Conservation (phyloP, 2,888 invertebrate genomes). For the Steinernema carpocapsae region DNA sequence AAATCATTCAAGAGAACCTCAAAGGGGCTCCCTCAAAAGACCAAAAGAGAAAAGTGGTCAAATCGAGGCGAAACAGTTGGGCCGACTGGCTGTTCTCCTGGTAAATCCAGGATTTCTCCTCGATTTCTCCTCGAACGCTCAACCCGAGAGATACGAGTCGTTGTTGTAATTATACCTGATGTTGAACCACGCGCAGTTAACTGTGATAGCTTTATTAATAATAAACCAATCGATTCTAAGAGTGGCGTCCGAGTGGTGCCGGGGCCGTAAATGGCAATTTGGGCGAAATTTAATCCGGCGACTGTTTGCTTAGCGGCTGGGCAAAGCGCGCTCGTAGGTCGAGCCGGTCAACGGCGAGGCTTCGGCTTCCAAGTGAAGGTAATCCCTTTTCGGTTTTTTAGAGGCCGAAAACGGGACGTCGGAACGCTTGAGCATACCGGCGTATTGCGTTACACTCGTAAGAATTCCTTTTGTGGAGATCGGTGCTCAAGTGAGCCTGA, state of each 20-base stretch:
- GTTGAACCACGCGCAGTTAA: not conserved
- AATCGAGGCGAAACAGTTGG: not conserved
- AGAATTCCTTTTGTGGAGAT: no score
- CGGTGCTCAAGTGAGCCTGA: no score
- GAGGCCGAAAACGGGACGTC: not conserved
- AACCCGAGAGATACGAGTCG: not conserved
- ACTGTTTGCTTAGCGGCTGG: slow-evolving; percentile 31
- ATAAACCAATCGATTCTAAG: slow-evolving; percentile 24
- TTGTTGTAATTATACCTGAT: not conserved
- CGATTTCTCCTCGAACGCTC: no score
- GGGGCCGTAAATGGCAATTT: slow-evolving; percentile 33
- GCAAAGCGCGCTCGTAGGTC: not conserved
- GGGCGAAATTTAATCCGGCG: slow-evolving; percentile 31
- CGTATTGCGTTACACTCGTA: slow-evolving; percentile 6
- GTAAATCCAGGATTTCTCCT: not conserved
- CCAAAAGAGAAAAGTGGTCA: not conserved
- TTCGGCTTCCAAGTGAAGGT: not conserved
- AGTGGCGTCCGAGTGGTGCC: slow-evolving; percentile 7
- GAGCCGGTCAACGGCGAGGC: slow-evolving; percentile 8
- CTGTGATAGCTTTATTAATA: slow-evolving; percentile 19
- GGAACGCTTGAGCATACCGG: not conserved
- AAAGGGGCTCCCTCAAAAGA: not conserved
- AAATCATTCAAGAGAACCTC: not conserved
- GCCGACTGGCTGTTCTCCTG: slow-evolving; percentile 4
- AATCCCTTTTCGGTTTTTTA: slow-evolving; percentile 29